Base-by-base conservation (phyloP, 2,888 invertebrate species). In the Galerucella nymphaeae region DNA sequence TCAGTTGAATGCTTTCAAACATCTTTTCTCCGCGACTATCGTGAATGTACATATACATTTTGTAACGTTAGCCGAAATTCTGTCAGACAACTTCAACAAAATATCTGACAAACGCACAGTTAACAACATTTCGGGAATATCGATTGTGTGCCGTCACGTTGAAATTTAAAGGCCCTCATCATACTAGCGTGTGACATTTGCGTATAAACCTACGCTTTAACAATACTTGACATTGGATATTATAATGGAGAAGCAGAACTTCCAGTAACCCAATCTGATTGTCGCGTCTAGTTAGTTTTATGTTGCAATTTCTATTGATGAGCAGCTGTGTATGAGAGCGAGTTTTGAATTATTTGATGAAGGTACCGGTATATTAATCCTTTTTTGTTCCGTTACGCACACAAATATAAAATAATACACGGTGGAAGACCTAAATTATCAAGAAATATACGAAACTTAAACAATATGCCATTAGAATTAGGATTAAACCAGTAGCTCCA, bases 201-300 rank as follows among this genome's bases (percentile, higher is more conserved):
- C 53, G 65, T 53, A 30, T 65, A 16, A 16, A 50, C 65, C 50
- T 16, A 41, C 38, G 18, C 38, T 65, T 53, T 30, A 65, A 65
- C 38, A 53, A 65, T 38, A 38, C 65, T 65, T 65, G 65, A 65
- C 65, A 65, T 65, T 30, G 65, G 65, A 65, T 65, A 65, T 65
- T 55, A 65, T 65, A 65, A 65, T 65, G 65, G 65, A 38, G 53
- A 53, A 65, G 53, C 10, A 18, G 30, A 64, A 48, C 61, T 61
- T 18, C n/a, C 48, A 48, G 65, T 53, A 65, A 65, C 65, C 53
- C 65, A 65, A 65, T 65, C 53, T 65, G 53, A 65, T 65, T 65
- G 38, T 65, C 30, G 9, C 41, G 16, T 65, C 55, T 65, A 30
- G 48, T 16, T 50, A 65, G 65, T 65, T 65, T 65, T 65, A 38